Conservation (phyloP, 2,113 vertebrate species). For the Rhabdornis inornatus region DNA sequence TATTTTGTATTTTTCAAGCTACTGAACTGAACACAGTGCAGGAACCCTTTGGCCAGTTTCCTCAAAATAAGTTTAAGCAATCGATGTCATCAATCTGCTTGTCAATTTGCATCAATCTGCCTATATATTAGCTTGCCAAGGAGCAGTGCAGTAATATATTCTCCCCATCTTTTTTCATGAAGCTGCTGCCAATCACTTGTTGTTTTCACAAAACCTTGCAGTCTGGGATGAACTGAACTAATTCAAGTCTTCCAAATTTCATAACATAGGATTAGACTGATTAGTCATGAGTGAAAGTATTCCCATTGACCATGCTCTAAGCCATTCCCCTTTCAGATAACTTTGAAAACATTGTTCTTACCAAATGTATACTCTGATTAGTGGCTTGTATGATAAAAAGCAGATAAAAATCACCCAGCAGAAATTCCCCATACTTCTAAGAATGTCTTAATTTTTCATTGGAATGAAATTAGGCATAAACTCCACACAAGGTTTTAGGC, state of each 20-base stretch:
- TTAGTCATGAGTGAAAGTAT: background rate
- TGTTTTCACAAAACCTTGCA: background rate
- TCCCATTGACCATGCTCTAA: background rate
- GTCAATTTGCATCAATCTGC: background rate
- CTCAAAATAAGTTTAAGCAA: background rate
- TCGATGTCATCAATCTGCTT: background rate
- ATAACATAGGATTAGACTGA: background rate
- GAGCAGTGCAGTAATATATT: background rate
- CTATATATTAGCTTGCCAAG: background rate
- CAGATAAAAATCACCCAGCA: background rate
- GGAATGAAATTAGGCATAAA: background rate
- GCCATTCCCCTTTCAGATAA: background rate
- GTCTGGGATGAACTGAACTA: background rate
- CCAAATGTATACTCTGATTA: background rate
- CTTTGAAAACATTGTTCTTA: background rate
- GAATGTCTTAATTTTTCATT: background rate
- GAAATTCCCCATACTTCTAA: background rate
- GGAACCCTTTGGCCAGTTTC: background rate
- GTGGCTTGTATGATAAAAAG: background rate
- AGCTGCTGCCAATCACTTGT: background rate
- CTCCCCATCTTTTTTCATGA: background rate
- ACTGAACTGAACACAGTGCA: background rate
- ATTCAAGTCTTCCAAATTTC: background rate
- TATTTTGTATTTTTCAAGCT: background rate
- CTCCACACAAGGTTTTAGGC: background rate